Percentiles rank a stretch among this genome's conserved stretches.
Conservation (phyloP, 2,113 vertebrate genomes). For the Gallinago media region DNA sequence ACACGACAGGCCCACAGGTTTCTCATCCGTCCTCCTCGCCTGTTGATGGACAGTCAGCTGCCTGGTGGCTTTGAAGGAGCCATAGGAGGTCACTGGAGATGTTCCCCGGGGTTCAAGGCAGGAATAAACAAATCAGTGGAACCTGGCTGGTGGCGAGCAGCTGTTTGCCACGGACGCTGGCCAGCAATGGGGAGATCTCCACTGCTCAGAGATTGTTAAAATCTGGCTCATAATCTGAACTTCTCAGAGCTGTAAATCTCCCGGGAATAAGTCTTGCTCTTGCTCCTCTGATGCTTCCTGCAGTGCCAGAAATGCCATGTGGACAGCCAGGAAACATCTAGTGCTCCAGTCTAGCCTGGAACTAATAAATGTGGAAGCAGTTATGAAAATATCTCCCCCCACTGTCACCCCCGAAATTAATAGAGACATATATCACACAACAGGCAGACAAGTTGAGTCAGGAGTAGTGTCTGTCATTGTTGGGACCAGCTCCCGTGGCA, state of each 20-base stretch:
- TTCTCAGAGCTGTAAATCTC: constrained; percentile 30
- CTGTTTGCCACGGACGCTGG: constrained; percentile 35
- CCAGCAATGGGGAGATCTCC: neutral
- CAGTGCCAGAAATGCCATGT: neutral
- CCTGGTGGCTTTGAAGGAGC: neutral
- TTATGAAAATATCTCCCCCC: neutral
- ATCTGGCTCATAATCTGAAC: neutral
- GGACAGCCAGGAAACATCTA: neutral
- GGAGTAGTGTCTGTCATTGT: neutral
- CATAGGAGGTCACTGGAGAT: neutral
- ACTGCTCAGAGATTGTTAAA: neutral
- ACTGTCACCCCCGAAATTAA: neutral
- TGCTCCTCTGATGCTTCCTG: neutral
- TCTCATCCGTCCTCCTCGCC: neutral
- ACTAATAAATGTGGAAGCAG: neutral
- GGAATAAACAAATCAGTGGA: neutral
- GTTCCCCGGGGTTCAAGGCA: neutral
- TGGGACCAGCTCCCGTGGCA: neutral
- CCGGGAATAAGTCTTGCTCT: neutral
- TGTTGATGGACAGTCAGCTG: neutral
- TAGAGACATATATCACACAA: neutral
- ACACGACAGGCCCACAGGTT: neutral
- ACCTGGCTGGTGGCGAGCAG: neutral
- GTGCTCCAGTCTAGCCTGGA: neutral
- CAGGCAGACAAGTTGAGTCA: neutral